Evolutionary conservation across 2,113 vertebrate species (phyloP).

Genomic region (Ceyx cyanopectus): DNA sequence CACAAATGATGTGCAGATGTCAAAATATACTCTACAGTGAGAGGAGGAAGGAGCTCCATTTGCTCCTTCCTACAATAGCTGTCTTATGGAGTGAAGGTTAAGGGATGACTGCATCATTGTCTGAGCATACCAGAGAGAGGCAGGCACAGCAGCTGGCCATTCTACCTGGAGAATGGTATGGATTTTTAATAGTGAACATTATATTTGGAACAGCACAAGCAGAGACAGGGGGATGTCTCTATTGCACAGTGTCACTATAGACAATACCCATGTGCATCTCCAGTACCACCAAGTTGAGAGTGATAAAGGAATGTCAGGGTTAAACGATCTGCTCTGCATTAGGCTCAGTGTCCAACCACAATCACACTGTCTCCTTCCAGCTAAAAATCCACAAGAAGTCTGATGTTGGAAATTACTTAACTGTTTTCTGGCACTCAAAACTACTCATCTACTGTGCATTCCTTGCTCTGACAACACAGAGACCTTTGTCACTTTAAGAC

Average conservation of each 20-base stretch:
- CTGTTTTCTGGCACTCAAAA: slow-evolving; percentile 14
- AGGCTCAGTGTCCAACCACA: slow-evolving; percentile 15
- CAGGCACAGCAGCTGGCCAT: neutral
- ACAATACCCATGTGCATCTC: fast-evolving
- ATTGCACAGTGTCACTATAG: neutral
- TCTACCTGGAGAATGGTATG: neutral
- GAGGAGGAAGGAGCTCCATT: neutral
- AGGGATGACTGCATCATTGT: neutral
- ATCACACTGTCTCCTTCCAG: slow-evolving; percentile 27
- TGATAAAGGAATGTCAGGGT: neutral
- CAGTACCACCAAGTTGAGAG: neutral
- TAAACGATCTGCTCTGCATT: slow-evolving; percentile 1
- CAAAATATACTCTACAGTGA: neutral
- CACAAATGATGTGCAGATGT: slow-evolving; percentile 8
- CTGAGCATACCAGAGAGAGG: neutral
- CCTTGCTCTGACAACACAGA: slow-evolving; percentile 15
- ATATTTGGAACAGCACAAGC: neutral
- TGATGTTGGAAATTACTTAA: slow-evolving; percentile 9
- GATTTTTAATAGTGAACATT: neutral
- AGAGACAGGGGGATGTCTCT: neutral
- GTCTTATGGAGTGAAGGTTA: neutral
- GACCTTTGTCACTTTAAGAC: slow-evolving; percentile 29
- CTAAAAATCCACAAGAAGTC: slow-evolving; percentile 27
- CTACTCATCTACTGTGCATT: slow-evolving; percentile 21
- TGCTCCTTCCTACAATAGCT: neutral